A percentile compares a stretch with the other conserved stretches of the same genome.
These are phyloP conservation scores for Cottoperca gobio DNA, from an alignment of 2,797 vertebrate species.

Conservation along the genomic window DNA sequence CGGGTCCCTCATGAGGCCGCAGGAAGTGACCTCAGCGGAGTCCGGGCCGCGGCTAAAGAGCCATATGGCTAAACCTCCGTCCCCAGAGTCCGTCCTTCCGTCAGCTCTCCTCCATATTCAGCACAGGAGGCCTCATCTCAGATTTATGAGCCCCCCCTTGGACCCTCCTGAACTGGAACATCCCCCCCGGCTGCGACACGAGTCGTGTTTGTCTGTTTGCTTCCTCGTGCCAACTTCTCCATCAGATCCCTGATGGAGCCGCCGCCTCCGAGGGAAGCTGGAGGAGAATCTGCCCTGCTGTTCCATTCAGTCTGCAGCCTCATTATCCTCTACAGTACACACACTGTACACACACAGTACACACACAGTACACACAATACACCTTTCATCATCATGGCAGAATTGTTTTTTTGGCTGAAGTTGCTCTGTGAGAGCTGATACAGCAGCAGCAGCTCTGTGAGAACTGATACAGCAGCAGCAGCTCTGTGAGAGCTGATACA, in stretches of 20 bases:
- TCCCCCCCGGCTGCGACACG: conserved; percentile 16
- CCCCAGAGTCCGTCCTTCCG: conserved; percentile 36
- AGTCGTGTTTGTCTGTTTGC: conserved; percentile 23
- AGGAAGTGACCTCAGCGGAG: conserved; percentile 51
- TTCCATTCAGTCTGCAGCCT: not conserved
- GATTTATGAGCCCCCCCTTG: conserved; percentile 41
- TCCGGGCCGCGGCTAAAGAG: not conserved
- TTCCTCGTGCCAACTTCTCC: conserved; percentile 30
- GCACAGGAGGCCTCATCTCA: conserved; percentile 38
- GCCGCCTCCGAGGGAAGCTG: conserved; percentile 22
- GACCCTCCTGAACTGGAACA: conserved; percentile 22
- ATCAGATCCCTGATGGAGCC: conserved; percentile 26
- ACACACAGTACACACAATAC: no score
- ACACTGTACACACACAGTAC: no score
- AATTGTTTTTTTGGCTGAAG: no score
- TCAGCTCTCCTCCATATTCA: conserved; percentile 36
- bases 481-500: no score
- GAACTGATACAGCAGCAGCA: no score
- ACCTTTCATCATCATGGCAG: no score
- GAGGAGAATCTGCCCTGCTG: conserved; percentile 29
- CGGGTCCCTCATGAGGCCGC: conserved; percentile 12
- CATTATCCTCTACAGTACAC: conserved; percentile 8
- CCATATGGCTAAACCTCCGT: conserved; percentile 45
- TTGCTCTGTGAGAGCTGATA: no score
- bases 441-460: no score